Conservation (phyloP, 2,888 invertebrate species). For the Drosophila paranaensis region DNA sequence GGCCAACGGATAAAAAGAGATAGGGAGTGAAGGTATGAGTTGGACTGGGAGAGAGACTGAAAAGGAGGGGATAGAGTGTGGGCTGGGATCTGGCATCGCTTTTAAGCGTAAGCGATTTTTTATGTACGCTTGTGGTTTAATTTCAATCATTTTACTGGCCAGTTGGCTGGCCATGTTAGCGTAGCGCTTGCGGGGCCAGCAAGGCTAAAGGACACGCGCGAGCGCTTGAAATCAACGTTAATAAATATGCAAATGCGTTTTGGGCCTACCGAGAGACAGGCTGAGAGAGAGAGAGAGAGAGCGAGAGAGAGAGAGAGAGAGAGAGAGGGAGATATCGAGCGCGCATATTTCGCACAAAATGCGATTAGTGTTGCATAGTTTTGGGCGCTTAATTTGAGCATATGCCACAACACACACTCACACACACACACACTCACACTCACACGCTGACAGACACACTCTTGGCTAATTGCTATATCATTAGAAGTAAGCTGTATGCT, state of each 20-base stretch:
- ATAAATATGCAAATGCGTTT: constrained; percentile 72
- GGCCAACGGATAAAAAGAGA: constrained; percentile 21
- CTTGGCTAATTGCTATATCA: constrained; percentile 64
- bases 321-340: constrained; percentile 1
- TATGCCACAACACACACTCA: constrained; percentile 25
- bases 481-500: constrained; percentile 29
- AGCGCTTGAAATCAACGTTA: constrained; percentile 62
- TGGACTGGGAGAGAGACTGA: not conserved
- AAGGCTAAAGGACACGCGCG: constrained; percentile 21
- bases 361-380: constrained; percentile 66
- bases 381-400: constrained; percentile 39
- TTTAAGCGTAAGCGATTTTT: constrained; percentile 80
- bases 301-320: not conserved
- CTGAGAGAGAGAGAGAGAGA: not conserved
- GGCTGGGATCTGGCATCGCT: constrained; percentile 54
- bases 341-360: constrained; percentile 53
- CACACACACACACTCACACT: not conserved
- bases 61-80: not conserved
- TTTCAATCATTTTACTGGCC: constrained; percentile 75
- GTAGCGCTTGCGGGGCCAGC: not conserved
- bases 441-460: constrained; percentile 4
- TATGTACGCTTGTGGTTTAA: constrained; percentile 80
- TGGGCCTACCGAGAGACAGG: constrained; percentile 2
- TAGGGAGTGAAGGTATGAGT: not conserved
- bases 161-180: constrained; percentile 43